Evolutionary conservation across 2,797 vertebrate genomes (phyloP).

Genomic region (Sebastes vulpes): DNA sequence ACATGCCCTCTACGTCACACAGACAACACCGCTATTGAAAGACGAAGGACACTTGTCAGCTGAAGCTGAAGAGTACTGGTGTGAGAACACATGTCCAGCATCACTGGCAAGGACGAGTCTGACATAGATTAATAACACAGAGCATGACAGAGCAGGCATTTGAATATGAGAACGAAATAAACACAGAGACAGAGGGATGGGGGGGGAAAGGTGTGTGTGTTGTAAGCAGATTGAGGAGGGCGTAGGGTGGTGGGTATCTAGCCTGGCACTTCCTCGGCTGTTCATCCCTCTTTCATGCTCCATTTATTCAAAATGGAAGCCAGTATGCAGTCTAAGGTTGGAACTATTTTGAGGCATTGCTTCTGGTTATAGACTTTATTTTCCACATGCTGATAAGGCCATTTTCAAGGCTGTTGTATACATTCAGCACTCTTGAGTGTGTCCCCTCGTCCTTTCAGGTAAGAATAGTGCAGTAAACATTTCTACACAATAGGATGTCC

Average conservation of each 20-base stretch:
- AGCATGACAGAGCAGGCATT: background rate
- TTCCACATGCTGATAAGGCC: conserved; percentile 44
- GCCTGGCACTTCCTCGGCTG: conserved; percentile 25
- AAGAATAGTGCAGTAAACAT: conserved; percentile 25
- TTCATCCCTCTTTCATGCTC: conserved; percentile 63
- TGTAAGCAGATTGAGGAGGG: conserved; percentile 28
- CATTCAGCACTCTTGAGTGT: conserved; percentile 49
- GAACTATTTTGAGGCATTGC: conserved; percentile 63
- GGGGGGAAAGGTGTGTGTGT: background rate
- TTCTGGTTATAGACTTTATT: conserved; percentile 42
- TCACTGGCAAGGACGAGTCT: conserved; percentile 20
- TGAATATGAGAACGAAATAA: background rate
- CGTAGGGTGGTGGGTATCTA: background rate
- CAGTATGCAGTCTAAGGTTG: conserved; percentile 49
- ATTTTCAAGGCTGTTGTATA: conserved; percentile 21
- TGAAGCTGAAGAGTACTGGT: conserved; percentile 7
- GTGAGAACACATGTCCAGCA: conserved; percentile 22
- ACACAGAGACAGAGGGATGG: background rate
- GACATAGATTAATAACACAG: conserved; percentile 35
- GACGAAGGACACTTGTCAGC: conserved; percentile 16
- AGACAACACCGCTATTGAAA: conserved; percentile 7
- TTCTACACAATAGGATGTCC: conserved; percentile 1
- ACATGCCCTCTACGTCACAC: background rate
- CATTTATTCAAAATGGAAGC: conserved; percentile 62
- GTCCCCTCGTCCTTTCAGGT: conserved; percentile 32